Evolutionary conservation across 2,888 invertebrate genomes (phyloP), one percentile per base, ranked within the genome.

Genomic region (Harpalus rufipes): DNA sequence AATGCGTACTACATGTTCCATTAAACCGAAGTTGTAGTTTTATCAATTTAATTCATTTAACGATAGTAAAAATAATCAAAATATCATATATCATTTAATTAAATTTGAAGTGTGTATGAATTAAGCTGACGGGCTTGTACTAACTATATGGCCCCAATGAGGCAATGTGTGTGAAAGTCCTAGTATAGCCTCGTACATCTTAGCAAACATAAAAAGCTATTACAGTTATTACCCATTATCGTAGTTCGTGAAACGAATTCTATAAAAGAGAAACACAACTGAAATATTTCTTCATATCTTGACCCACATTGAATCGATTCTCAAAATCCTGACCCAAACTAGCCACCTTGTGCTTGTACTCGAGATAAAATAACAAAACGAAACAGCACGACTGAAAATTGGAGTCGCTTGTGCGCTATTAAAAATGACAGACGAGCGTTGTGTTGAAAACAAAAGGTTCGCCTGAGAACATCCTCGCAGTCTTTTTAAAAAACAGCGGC

Each of bases 371-470:
- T 32, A 68, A 41, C 32, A 25, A 68, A 68, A 68, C 39, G 68
- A 68, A 32, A 39, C 25, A 68, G n/a, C 39, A 68, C 39, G 39
- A 41, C 68, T 68, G 32, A 39, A 68, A 68, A 68, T 68, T 39
- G 32, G 32, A 39, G 56, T 68, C 68, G 51, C n/a, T 39, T 68
- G 72, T 72, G 81, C 14, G 25, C 72, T 63, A 76, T 61, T 84
- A 78, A 84, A 84, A 84, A 84, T 84, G 84, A 84, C 84, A 84
- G 84, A 84, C 84, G 78, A 84, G 41, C 76, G 18, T 14, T 81
- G 44, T 72, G 81, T 14, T 81, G 25, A 32, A 68, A 68, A 81
- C 81, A 68, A 81, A 81, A 81, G 81, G 58, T 78, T 58, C 58
- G 25, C 7, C 41, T 44, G 44, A 74, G 44, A 68, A 68, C 68